Base-by-base conservation (phyloP, 2,113 vertebrate genomes). In the Coptodon bakossiorum region DNA sequence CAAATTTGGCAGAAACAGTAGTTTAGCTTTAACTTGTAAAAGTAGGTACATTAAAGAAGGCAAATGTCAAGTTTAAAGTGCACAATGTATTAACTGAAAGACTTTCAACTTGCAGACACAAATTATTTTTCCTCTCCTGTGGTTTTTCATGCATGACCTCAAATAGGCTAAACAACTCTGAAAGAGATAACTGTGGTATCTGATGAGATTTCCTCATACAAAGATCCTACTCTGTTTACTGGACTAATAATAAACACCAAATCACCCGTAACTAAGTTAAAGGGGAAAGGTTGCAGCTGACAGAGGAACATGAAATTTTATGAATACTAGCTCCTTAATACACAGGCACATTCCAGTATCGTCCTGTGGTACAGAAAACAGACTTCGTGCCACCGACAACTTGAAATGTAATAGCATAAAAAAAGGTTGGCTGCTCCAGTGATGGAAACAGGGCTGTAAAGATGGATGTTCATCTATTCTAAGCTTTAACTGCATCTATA, bases 201-300 rank as follows among this genome's bases (percentile, higher is more conserved):
- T 86, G 61, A 81, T 68, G 9, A 53, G 50, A 63, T 52, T 36
- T 45, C 73, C 71, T 10, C 27, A 48, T 40, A 84, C 68, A 88
- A 61, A 84, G 68, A 54, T 40, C 9, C 24, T 24, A 19, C 56
- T 87, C 38, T 56, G 19, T 86, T 87, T 57, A 59, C 82, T 66
- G 34, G 48, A 82, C 89, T 85, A 88, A 59, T 78, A 81, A 90
- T 90, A 73, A 89, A 87, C 16, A 80, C 57, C n/a, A 88, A 81
- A 89, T 40, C 61, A 73, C 38, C 16, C 52, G 63, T 52, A 90
- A 86, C 57, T 83, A 53, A 76, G 73, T 89, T 78, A 81, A 87
- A 57, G 22, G 59, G 80, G 57, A 82, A 88, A 90, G 87, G 71
- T 82, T 10, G 3, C 56, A 56, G 7, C 83, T 81, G 29, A 31